Percentiles rank a stretch among this genome's conserved stretches.
Conservation (phyloP, 1,140 invertebrate genomes). For the Amyelois transitella region DNA sequence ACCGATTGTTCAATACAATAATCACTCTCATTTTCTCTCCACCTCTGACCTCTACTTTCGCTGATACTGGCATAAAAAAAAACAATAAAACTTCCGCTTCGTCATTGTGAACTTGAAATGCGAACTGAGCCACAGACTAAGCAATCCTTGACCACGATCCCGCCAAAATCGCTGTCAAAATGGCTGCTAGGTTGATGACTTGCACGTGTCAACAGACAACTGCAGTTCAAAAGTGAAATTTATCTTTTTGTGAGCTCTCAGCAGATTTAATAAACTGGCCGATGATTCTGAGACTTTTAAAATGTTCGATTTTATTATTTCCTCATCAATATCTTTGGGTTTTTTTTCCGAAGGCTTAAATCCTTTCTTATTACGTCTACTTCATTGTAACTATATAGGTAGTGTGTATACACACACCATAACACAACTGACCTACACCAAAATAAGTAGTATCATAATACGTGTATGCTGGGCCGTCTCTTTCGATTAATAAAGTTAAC, state of each 20-base stretch:
- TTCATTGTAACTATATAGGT: too few species aligned
- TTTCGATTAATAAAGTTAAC: constrained; percentile 5
- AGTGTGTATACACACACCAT: too few species aligned
- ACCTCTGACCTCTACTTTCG: constrained; percentile 51
- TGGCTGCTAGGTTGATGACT: constrained; percentile 12
- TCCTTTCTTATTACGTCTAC: too few species aligned
- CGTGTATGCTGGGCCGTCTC: neutral
- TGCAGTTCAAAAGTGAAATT: neutral
- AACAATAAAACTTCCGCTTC: constrained; percentile 35
- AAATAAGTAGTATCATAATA: neutral
- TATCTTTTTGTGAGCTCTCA: neutral
- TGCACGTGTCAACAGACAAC: constrained; percentile 1
- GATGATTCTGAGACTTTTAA: neutral
- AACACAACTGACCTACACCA: too few species aligned
- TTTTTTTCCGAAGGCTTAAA: too few species aligned
- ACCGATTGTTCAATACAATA: neutral
- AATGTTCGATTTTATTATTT: neutral
- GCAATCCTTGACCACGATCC: constrained; percentile 30
- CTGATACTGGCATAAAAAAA: constrained; percentile 25
- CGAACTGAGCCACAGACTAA: constrained; percentile 9
- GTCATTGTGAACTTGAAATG: constrained; percentile 48
- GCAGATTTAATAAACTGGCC: constrained; percentile 5
- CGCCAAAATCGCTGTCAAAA: constrained; percentile 23
- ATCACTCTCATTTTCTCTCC: constrained; percentile 13
- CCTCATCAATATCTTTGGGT: too few species aligned